Evolutionary conservation across 1,140 invertebrate species (phyloP).

Genomic region (Maconellicoccus hirsutus): DNA sequence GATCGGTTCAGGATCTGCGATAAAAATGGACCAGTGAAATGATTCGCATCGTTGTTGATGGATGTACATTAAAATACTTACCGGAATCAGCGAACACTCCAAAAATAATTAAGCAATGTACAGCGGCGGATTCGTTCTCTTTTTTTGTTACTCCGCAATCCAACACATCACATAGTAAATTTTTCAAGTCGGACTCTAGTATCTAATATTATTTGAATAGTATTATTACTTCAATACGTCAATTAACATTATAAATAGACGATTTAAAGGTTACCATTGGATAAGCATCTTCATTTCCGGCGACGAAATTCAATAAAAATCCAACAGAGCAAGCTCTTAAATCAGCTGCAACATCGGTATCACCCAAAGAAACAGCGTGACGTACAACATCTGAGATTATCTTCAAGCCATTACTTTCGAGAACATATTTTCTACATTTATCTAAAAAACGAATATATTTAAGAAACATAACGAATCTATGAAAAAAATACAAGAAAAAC

Average conservation of each 20-base stretch:
- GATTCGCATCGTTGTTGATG: slow-evolving; percentile 4
- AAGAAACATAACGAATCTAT: not conserved
- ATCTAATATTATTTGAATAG: slow-evolving; percentile 36
- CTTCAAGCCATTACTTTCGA: slow-evolving; percentile 46
- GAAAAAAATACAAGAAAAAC: not conserved
- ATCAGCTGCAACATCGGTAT: slow-evolving; percentile 34
- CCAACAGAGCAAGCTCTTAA: slow-evolving; percentile 40
- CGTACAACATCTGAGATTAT: slow-evolving; percentile 36
- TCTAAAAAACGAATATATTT: slow-evolving; percentile 31
- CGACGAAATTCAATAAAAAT: slow-evolving; percentile 65
- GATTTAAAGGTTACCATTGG: slow-evolving; percentile 34
- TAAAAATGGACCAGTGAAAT: not conserved
- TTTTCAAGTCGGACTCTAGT: slow-evolving; percentile 52
- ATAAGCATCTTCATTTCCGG: slow-evolving; percentile 54
- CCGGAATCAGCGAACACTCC: slow-evolving; percentile 59
- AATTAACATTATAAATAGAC: not conserved
- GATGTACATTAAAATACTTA: slow-evolving; percentile 28
- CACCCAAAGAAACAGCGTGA: slow-evolving; percentile 24
- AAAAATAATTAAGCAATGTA: slow-evolving; percentile 56
- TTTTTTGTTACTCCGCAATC: slow-evolving; percentile 36
- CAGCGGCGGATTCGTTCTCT: slow-evolving; percentile 45
- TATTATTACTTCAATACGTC: slow-evolving; percentile 21
- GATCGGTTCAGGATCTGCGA: slow-evolving; percentile 23
- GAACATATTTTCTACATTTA: slow-evolving; percentile 43
- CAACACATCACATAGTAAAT: slow-evolving; percentile 43